These are phyloP conservation scores for Coleophora deauratella DNA, from an alignment of 2,888 invertebrate genomes.

Conservation along the genomic window DNA sequence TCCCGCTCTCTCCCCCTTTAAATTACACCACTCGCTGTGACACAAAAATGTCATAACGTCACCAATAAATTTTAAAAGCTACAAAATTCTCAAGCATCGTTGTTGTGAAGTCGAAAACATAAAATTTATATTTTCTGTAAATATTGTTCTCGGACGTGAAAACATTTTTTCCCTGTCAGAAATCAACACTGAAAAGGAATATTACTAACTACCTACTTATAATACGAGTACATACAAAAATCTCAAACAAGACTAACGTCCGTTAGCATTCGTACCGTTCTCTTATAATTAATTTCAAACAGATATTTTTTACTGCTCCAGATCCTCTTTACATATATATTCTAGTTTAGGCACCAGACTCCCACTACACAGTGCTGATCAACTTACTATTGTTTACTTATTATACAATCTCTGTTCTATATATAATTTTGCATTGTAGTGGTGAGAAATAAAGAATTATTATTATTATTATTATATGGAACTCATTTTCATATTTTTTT, in stretches of 20 bases:
- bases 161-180: too few species aligned
- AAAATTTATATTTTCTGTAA: background rate
- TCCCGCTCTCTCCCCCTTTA: background rate
- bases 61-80: slow-evolving; percentile 3
- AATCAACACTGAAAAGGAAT: too few species aligned
- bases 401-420: too few species aligned
- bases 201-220: background rate
- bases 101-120: background rate
- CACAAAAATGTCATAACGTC: slow-evolving; percentile 14
- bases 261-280: slow-evolving; percentile 27
- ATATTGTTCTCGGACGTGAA: background rate
- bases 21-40: slow-evolving; percentile 22
- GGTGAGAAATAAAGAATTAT: too few species aligned
- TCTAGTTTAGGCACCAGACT: too few species aligned
- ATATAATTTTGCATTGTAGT: too few species aligned
- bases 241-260: slow-evolving; percentile 18
- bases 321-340: slow-evolving; percentile 35
- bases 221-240: slow-evolving; percentile 1
- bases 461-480: too few species aligned
- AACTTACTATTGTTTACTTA: too few species aligned
- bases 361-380: too few species aligned
- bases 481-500: too few species aligned
- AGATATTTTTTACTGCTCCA: slow-evolving; percentile 41
- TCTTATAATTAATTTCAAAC: slow-evolving; percentile 38
- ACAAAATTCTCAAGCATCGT: background rate